phyloP scores from a whole-genome alignment of 1,140 invertebrate genomes.

The Polyergus mexicanus region DNA sequence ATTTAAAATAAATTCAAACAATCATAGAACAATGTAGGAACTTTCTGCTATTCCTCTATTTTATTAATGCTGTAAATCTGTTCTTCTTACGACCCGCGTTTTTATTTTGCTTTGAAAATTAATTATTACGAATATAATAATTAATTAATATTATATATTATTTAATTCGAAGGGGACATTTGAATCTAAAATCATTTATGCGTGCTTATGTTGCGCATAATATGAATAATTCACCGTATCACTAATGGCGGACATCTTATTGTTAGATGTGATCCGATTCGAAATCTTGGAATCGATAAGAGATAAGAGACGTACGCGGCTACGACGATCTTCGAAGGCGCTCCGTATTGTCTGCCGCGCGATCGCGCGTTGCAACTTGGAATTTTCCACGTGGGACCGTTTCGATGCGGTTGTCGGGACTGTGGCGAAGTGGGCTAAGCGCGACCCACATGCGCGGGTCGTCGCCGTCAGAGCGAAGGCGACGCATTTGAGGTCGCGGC shows the following conservation, averaged over 20 bases:
- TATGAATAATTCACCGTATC: background rate
- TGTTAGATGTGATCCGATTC: background rate
- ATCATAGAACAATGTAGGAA: background rate
- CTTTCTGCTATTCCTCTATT: background rate
- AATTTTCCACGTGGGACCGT: slow-evolving; percentile 67
- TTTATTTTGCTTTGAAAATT: background rate
- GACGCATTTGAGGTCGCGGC: slow-evolving; percentile 64
- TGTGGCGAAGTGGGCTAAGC: slow-evolving; percentile 63
- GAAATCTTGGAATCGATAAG: background rate
- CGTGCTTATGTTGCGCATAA: background rate
- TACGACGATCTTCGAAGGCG: slow-evolving; percentile 11
- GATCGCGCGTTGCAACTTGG: slow-evolving; percentile 39
- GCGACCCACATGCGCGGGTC: slow-evolving; percentile 64
- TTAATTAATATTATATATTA: background rate
- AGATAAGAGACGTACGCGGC: background rate
- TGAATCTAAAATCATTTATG: background rate
- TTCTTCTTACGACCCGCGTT: background rate
- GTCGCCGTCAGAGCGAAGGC: slow-evolving; percentile 47
- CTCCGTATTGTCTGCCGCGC: slow-evolving; percentile 48
- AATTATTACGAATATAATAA: background rate
- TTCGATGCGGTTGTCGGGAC: slow-evolving; percentile 38
- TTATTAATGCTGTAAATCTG: background rate
- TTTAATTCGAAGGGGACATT: background rate
- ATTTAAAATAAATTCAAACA: background rate
- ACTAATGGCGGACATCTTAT: background rate